Base-by-base conservation (phyloP, 2,888 invertebrate genomes). In the Lepidocyrtinus sp. region DNA sequence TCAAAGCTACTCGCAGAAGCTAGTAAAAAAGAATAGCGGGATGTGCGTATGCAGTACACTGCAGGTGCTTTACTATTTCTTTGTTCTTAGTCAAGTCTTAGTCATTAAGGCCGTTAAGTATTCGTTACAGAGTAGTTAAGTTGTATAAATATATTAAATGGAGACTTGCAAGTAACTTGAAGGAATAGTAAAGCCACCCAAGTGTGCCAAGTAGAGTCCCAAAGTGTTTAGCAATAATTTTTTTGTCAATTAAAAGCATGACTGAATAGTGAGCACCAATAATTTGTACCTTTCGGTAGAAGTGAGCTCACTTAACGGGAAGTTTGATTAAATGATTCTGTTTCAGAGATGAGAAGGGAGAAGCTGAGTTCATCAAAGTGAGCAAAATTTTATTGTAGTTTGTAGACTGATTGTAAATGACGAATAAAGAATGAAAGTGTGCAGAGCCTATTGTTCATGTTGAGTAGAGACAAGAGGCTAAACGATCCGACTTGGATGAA, bases 291-390 rank as follows among this genome's bases (percentile, higher is more conserved):
- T 12, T 36, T 12, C 12, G 12, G 36, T 7, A 36, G 5, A 36
- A 36, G 12, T 36, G 12, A 7, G 36, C 36, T 36, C 12, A 7
- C 5, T 36, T 36, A 36, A 7, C 12, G n/a, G n/a, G n/a, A n/a
- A n/a, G n/a, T n/a, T n/a, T n/a, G n/a, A n/a, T 36, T 36, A 12
- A 7, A 36, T 12, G 36, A 36, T 61, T 2, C 22, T 24, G 63
- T 64, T 17, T 22, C 55, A 70, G 68, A 36, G 72, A 72, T 36
- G 73, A 82, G 74, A 64, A 65, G 69, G 72, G 82, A 68, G 73
- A 95, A 92, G 94, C 94, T 92, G 96, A 96, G 92, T 96, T 96
- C 92, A 95, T 96, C 91, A 96, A 96, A 92, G 93, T 93, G 90
- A 90, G 87, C 68, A 22, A 19, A 59, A 65, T n/a, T 25, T 19